A percentile compares a stretch with the other conserved stretches of the same genome.
Conservation (phyloP, 2,797 vertebrate genomes). For the Hemibagrus guttatus region DNA sequence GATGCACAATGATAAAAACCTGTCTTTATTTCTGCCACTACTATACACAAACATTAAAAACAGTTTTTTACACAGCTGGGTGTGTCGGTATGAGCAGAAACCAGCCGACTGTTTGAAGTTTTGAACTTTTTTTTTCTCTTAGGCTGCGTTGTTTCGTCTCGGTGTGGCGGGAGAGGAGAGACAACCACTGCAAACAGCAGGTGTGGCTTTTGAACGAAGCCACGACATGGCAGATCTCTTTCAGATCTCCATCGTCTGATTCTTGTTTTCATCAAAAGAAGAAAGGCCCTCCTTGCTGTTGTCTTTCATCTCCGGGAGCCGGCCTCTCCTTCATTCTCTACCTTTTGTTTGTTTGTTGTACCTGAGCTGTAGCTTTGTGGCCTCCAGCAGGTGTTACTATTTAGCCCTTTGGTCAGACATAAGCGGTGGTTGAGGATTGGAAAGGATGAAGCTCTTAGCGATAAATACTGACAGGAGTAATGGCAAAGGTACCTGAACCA, state of each 20-base stretch:
- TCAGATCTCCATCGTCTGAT: slow-evolving; percentile 75
- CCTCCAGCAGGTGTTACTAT: slow-evolving; percentile 65
- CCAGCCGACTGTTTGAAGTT: slow-evolving; percentile 72
- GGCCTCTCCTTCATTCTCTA: slow-evolving; percentile 62
- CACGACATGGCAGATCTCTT: slow-evolving; percentile 69
- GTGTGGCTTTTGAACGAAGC: slow-evolving; percentile 79
- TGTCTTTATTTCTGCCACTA: slow-evolving; percentile 53
- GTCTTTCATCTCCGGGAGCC: slow-evolving; percentile 76
- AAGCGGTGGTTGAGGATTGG: slow-evolving; percentile 47
- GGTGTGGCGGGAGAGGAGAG: slow-evolving; percentile 67
- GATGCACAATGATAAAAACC: slow-evolving; percentile 45
- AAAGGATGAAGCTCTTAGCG: slow-evolving; percentile 43
- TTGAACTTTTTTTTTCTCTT: slow-evolving; percentile 54
- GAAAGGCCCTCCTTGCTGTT: slow-evolving; percentile 73
- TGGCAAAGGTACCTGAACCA: slow-evolving; percentile 16
- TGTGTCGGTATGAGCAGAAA: slow-evolving; percentile 66
- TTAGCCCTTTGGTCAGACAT: slow-evolving; percentile 55
- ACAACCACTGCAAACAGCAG: slow-evolving; percentile 81
- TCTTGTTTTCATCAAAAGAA: slow-evolving; percentile 79
- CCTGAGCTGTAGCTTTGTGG: slow-evolving; percentile 62
- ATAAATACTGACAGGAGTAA: slow-evolving; percentile 31
- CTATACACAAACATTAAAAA: slow-evolving; percentile 56
- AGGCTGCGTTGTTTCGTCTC: slow-evolving; percentile 72
- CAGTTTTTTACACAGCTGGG: slow-evolving; percentile 51
- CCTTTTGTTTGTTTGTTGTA: slow-evolving; percentile 65